Evolutionary conservation across 2,113 vertebrate genomes (phyloP).

Genomic region (Callospermophilus lateralis): DNA sequence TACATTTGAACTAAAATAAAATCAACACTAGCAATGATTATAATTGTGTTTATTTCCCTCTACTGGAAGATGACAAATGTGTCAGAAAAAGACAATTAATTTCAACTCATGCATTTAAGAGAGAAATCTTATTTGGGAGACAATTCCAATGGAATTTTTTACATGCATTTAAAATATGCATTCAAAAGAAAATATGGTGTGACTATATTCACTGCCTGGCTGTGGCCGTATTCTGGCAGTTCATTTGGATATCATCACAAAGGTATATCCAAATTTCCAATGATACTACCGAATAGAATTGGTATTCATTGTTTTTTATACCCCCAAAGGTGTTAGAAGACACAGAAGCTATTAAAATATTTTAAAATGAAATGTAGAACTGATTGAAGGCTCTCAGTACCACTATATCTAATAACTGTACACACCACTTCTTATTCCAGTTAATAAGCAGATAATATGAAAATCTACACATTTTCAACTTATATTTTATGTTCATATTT

Average conservation of each 20-base stretch:
- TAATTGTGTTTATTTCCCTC: slow-evolving; percentile 34
- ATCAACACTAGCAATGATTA: not conserved
- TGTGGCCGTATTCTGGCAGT: not conserved
- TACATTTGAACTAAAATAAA: not conserved
- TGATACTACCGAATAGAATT: not conserved
- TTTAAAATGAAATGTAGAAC: not conserved
- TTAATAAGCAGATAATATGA: not conserved
- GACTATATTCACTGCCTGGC: not conserved
- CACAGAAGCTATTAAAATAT: not conserved
- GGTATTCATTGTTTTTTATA: not conserved
- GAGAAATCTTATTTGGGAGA: not conserved
- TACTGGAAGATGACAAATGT: not conserved
- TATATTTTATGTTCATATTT: not conserved
- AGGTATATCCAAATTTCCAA: not conserved
- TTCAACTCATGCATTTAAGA: not conserved
- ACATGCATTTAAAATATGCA: not conserved
- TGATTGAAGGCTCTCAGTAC: not conserved
- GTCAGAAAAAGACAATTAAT: not conserved
- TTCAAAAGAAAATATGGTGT: not conserved
- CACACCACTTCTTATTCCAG: not conserved
- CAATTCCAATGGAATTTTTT: not conserved
- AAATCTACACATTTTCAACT: slow-evolving; percentile 5
- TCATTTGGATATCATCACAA: not conserved
- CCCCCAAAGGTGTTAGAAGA: not conserved
- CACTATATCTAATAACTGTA: not conserved